Conservation (phyloP, 2,888 invertebrate species). For the Lepeophtheirus nordmannii region DNA sequence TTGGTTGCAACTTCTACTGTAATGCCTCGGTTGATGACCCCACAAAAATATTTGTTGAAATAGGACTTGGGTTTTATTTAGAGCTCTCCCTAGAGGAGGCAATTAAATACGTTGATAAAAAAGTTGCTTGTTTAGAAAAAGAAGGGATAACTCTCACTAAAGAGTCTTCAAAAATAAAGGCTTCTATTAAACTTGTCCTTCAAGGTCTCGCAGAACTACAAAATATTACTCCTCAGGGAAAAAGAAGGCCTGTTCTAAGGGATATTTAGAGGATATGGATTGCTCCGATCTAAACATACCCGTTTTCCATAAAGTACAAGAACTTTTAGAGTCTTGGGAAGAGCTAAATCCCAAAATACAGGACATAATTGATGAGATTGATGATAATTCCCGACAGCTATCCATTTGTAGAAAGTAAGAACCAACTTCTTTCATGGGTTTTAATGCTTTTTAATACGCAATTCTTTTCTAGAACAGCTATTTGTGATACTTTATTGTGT, state of each 20-base stretch:
- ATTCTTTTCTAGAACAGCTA: neutral
- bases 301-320: neutral
- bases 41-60: constrained; percentile 49
- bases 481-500: neutral
- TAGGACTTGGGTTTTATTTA: constrained; percentile 58
- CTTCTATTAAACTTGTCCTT: constrained; percentile 60
- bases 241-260: neutral
- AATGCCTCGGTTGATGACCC: constrained; percentile 55
- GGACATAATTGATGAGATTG: neutral
- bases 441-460: neutral
- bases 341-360: neutral
- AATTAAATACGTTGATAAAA: constrained; percentile 49
- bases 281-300: neutral
- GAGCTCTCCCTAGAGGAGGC: constrained; percentile 58
- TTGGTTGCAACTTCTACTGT: constrained; percentile 54
- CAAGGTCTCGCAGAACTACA: constrained; percentile 50
- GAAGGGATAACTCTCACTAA: constrained; percentile 47
- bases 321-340: neutral
- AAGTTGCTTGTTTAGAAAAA: constrained; percentile 47
- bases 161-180: constrained; percentile 52
- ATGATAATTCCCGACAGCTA: neutral
- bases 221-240: constrained; percentile 5
- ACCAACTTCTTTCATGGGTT: neutral
- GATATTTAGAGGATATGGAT: neutral
- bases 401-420: neutral